Percentiles rank a stretch among this genome's conserved stretches.
Evolutionary conservation across 2,113 vertebrate species (phyloP).

Genomic region (Ageneiosus marmoratus): DNA sequence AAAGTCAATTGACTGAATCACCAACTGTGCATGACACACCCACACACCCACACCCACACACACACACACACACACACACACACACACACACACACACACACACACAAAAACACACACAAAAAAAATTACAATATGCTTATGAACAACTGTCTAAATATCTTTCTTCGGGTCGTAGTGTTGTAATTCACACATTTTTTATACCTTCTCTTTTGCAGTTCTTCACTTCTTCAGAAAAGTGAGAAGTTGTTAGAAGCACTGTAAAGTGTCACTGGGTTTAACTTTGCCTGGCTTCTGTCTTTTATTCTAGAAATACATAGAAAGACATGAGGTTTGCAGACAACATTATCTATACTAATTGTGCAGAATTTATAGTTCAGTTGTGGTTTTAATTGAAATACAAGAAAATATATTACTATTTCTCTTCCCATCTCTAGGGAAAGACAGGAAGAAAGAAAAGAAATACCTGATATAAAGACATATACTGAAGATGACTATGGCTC

Average conservation of each 20-base stretch:
- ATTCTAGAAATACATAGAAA: not conserved
- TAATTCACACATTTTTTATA: slow-evolving; percentile 15
- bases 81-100: too few species aligned
- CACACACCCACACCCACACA: too few species aligned
- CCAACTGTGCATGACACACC: too few species aligned
- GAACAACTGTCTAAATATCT: not conserved
- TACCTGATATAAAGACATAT: not conserved
- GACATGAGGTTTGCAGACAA: not conserved
- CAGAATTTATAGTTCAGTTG: not conserved
- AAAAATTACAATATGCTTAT: not conserved
- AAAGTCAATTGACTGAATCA: too few species aligned
- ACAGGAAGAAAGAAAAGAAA: not conserved
- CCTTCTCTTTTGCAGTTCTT: not conserved
- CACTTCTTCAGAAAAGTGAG: slow-evolving; percentile 7
- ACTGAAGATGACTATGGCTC: not conserved
- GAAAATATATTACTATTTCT: not conserved
- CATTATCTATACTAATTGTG: not conserved
- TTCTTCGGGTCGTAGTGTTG: not conserved
- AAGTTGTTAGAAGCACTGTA: not conserved
- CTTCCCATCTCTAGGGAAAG: not conserved
- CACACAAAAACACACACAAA: too few species aligned
- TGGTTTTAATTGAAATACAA: not conserved
- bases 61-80: too few species aligned
- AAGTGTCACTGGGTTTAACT: not conserved
- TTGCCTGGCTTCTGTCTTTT: not conserved